Evolutionary conservation across 2,113 vertebrate genomes (phyloP).

Genomic region (Xerus inauris): DNA sequence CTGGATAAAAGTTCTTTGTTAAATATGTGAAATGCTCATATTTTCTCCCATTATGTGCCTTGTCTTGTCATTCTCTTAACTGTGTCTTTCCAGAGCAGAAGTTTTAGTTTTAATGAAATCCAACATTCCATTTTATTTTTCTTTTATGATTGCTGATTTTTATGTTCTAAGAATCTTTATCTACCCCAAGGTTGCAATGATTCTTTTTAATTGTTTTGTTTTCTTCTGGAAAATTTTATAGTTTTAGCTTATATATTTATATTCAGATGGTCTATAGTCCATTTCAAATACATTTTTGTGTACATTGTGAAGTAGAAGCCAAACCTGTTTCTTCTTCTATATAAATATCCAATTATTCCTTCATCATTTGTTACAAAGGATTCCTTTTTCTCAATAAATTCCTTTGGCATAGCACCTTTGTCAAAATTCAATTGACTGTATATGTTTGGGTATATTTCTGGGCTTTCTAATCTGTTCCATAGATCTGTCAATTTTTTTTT

Average conservation of each 20-base stretch:
- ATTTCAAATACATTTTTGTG: background rate
- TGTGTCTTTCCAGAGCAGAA: background rate
- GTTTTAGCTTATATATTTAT: background rate
- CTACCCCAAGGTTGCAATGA: background rate
- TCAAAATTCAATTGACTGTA: background rate
- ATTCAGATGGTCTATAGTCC: background rate
- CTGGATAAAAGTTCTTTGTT: background rate
- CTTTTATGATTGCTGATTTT: background rate
- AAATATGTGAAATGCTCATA: background rate
- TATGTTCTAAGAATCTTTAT: background rate
- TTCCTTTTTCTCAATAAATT: constrained; percentile 11
- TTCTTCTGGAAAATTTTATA: background rate
- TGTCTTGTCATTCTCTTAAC: background rate
- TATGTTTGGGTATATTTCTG: constrained; percentile 2
- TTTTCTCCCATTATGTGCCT: background rate
- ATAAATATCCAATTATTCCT: background rate
- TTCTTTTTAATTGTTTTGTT: background rate
- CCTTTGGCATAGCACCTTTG: constrained; percentile 42
- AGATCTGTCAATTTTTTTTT: background rate
- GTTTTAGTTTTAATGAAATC: background rate
- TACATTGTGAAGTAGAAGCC: background rate
- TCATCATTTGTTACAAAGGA: constrained; percentile 34
- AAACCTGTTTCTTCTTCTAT: background rate
- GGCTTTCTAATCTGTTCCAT: background rate
- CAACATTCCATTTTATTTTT: background rate